Conservation (phyloP, 2,113 vertebrate species). For the Diadophis punctatus region DNA sequence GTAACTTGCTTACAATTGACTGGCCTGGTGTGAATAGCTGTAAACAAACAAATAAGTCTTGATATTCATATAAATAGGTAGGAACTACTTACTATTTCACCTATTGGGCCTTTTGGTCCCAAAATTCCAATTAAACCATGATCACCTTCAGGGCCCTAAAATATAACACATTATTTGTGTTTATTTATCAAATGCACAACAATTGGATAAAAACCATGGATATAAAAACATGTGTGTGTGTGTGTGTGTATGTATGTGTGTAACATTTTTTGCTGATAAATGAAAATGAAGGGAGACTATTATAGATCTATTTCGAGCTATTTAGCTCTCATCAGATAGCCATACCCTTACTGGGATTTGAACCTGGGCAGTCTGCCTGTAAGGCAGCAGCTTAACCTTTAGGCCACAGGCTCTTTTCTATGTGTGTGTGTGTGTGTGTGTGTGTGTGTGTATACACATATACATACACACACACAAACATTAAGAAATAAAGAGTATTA, state of each 20-base stretch:
- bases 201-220: neutral
- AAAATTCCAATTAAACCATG: conserved; percentile 79
- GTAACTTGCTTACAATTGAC: neutral
- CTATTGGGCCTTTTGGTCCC: conserved; percentile 87
- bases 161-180: conserved; percentile 5
- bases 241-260: no score
- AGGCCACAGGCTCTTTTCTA: no score
- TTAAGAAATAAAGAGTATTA: neutral
- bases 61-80: neutral
- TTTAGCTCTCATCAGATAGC: no score
- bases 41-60: neutral
- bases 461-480: no score
- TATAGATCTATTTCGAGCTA: no score
- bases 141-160: conserved; percentile 87
- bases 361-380: no score
- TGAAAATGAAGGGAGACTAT: no score
- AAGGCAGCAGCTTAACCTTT: no score
- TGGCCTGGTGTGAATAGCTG: neutral
- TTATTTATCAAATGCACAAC: neutral
- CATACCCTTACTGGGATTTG: no score
- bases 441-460: no score
- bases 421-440: no score
- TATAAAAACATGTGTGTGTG: neutral
- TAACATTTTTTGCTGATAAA: no score
- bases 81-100: conserved; percentile 78